Evolutionary conservation across 1,140 invertebrate species (phyloP), one percentile per base, ranked within the genome.

Genomic region (Brachionus calyciflorus): DNA sequence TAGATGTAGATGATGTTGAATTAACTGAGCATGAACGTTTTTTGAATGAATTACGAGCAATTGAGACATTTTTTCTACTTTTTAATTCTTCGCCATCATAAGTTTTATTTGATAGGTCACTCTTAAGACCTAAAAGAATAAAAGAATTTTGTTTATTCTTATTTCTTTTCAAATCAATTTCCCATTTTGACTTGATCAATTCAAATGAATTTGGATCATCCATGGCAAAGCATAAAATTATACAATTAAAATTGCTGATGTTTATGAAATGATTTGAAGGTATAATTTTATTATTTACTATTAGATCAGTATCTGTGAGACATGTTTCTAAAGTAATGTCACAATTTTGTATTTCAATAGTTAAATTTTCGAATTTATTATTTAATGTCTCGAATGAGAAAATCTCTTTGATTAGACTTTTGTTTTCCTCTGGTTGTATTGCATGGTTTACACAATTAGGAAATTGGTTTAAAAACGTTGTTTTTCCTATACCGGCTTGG

Each of bases 151-250:
- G 17, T 24, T 73, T 49, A 7, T 21, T 9, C 14, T 24, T 73
- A 19, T 73, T 73, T n/a, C 17, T 21, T 55, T 73, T 73, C 14
- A 73, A 51, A 49, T 73, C 69, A 37, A 73, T 40, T 51, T 73
- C 51, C 69, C 69, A 73, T 51, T 73, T 73, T 19, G 69, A 73
- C 51, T 73, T 73, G 10, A 73, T 55, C 24, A 73, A 26, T 41
- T 73, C 46, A 55, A 51, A 73, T 37, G 69, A 73, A 14, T 24
- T 17, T 14, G 28, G 14, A 49, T 73, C 69, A 24, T 73, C 51
- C 37, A 73, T 40, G 12, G 46, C 48, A 51, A 73, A 73, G 4
- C 44, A 30, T 24, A 73, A 51, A 21, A 73, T 55, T 14, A 73
- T 49, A 37, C 30, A 37, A n/a, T 49, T 7, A 33, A 26, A 73